These are phyloP conservation scores for Istiophorus platypterus DNA, from an alignment of 2,113 vertebrate species.

Conservation along the genomic window DNA sequence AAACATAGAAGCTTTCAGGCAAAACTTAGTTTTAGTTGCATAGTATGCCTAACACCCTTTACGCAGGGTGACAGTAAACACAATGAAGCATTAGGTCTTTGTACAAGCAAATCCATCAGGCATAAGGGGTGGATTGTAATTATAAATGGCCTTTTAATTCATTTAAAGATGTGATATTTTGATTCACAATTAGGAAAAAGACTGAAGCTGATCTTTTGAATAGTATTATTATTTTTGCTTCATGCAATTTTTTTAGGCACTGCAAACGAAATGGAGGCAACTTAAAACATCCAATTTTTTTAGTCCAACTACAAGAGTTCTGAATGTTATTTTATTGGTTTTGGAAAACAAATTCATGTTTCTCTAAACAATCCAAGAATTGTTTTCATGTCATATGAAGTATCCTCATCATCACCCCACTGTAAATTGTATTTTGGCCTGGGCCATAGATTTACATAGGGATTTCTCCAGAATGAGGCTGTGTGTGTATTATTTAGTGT, in stretches of 20 bases:
- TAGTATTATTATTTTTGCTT: background rate
- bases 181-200: background rate
- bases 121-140: background rate
- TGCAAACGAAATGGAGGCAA: no score
- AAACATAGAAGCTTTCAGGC: background rate
- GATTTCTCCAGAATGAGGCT: constrained; percentile 48
- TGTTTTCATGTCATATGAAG: constrained; percentile 11
- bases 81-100: constrained; percentile 2
- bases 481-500: constrained; percentile 64
- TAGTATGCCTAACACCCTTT: background rate
- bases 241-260: background rate
- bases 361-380: background rate
- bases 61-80: background rate
- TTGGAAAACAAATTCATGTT: background rate
- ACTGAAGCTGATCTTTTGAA: background rate
- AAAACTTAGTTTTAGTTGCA: background rate
- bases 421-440: constrained; percentile 10
- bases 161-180: background rate
- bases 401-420: background rate
- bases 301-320: no score
- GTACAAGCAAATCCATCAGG: background rate
- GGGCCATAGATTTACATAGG: constrained; percentile 29
- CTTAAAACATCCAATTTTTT: no score
- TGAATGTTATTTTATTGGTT: no score
- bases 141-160: background rate